phyloP scores from a whole-genome alignment of 1,140 invertebrate species.

The Chionoecetes opilio region DNA sequence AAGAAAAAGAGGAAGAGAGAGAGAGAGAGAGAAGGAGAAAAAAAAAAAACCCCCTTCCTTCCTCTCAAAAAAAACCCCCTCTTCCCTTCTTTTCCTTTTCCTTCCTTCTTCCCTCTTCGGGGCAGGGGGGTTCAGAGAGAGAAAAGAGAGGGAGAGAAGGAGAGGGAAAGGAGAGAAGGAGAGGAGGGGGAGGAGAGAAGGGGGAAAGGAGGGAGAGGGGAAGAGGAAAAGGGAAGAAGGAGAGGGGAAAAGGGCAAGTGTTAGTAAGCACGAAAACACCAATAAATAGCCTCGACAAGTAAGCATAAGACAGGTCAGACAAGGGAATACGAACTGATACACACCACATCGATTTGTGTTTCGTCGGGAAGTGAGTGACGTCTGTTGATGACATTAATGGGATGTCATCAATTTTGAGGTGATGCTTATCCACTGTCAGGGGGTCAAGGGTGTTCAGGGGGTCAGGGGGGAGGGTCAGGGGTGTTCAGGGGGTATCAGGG shows the following conservation, averaged over 20 bases:
- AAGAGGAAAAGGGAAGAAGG: not conserved
- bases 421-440: not conserved
- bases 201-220: not conserved
- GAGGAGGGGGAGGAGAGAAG: not conserved
- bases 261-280: not conserved
- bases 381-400: conserved; percentile 10
- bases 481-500: not conserved
- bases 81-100: too few species aligned
- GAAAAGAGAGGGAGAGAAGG: too few species aligned
- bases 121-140: too few species aligned
- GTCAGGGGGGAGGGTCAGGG: not conserved
- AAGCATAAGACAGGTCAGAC: not conserved
- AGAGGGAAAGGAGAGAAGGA: too few species aligned
- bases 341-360: not conserved
- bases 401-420: not conserved
- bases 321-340: not conserved
- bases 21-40: not conserved
- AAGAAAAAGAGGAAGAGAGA: conserved; percentile 1
- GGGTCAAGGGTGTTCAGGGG: not conserved
- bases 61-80: too few species aligned
- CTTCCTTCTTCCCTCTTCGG: too few species aligned
- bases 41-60: too few species aligned
- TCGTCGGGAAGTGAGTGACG: not conserved
- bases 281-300: not conserved
- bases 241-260: not conserved